phyloP scores from a whole-genome alignment of 2,113 vertebrate species.

The Siniperca chuatsi region DNA sequence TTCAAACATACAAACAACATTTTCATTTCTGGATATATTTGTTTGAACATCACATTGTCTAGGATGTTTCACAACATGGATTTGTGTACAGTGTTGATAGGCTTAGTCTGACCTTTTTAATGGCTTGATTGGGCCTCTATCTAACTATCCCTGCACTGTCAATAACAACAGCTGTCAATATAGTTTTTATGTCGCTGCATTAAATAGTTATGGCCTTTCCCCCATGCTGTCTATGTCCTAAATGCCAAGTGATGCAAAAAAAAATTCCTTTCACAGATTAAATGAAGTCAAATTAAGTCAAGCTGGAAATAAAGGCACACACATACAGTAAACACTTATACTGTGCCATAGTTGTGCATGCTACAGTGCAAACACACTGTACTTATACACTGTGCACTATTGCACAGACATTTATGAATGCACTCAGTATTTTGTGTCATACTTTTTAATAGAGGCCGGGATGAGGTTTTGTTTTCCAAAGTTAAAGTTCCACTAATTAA shows the following conservation, averaged over 20 bases:
- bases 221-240: constrained; percentile 54
- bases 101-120: constrained; percentile 21
- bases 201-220: constrained; percentile 58
- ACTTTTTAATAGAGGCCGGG: not conserved
- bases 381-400: not conserved
- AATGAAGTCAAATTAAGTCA: constrained; percentile 70
- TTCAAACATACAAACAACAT: not conserved
- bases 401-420: not conserved
- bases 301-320: constrained; percentile 48
- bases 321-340: not conserved
- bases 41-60: not conserved
- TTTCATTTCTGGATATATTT: constrained; percentile 10
- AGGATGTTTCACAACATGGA: constrained; percentile 1
- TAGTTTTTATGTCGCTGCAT: constrained; percentile 63
- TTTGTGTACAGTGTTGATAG: constrained; percentile 12
- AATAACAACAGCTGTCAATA: constrained; percentile 68
- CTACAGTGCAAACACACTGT: not conserved
- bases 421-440: not conserved
- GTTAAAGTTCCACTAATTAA: not conserved
- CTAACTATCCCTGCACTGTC: constrained; percentile 24
- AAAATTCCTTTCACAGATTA: constrained; percentile 66
- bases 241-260: constrained; percentile 76
- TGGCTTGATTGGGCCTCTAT: constrained; percentile 24
- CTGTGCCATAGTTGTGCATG: not conserved
- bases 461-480: not conserved